Conservation (phyloP, 2,797 vertebrate genomes). For the Acrocephalus scirpaceus region DNA sequence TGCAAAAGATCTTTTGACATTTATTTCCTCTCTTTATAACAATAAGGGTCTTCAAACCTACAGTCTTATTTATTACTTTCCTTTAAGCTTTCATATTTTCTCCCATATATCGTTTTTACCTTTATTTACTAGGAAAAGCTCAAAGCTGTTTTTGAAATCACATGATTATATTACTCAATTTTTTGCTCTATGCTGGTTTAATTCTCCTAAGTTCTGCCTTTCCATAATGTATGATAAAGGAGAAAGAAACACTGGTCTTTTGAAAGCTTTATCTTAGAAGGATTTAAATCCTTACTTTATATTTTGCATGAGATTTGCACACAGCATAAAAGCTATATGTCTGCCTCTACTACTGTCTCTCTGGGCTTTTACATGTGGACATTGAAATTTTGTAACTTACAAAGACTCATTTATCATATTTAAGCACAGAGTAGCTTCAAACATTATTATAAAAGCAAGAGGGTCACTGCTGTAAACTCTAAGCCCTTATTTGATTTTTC, state of each 20-base stretch:
- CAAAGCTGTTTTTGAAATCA: not conserved
- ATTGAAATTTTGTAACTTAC: not conserved
- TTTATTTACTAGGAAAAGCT: not conserved
- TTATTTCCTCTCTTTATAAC: not conserved
- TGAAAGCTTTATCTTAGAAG: not conserved
- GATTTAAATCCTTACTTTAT: not conserved
- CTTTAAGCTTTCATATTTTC: not conserved
- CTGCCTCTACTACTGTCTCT: not conserved
- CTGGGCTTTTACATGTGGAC: not conserved
- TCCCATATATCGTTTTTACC: not conserved
- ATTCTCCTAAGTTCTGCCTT: not conserved
- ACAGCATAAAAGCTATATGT: not conserved
- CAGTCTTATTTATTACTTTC: not conserved
- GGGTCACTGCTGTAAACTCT: not conserved
- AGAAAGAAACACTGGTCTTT: not conserved
- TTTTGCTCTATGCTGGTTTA: not conserved
- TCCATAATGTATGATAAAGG: not conserved
- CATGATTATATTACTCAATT: not conserved
- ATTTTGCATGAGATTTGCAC: not conserved
- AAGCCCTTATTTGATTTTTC: constrained; percentile 14
- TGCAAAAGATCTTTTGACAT: not conserved
- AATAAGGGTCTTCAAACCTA: not conserved
- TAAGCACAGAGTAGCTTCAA: not conserved
- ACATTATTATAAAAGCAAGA: not conserved
- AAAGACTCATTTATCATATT: constrained; percentile 14